Conservation (phyloP, 2,888 invertebrate species). For the Drosophila robusta region DNA sequence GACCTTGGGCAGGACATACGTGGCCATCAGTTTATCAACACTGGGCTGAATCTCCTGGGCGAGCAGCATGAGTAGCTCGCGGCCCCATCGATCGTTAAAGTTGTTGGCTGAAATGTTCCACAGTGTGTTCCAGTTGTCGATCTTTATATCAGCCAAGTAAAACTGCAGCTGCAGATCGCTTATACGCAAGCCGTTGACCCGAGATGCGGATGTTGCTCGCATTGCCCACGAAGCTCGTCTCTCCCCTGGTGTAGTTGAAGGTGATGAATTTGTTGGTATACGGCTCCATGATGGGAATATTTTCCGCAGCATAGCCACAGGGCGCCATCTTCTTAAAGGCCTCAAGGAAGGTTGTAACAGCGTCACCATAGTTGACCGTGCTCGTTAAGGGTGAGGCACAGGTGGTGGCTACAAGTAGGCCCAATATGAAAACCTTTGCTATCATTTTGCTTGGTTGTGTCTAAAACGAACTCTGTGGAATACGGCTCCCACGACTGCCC, state of each 20-base stretch:
- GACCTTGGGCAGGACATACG: conserved; percentile 33
- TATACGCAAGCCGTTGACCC: conserved; percentile 64
- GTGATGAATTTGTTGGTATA: conserved; percentile 30
- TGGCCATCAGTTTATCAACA: conserved; percentile 27
- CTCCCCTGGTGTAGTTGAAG: conserved; percentile 29
- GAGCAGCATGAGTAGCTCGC: conserved; percentile 40
- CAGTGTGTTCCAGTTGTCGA: conserved; percentile 63
- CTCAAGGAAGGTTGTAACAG: conserved; percentile 41
- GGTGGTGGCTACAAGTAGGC: conserved; percentile 31
- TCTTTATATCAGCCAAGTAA: conserved; percentile 57
- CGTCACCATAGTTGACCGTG: conserved; percentile 43
- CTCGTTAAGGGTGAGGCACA: conserved; percentile 23
- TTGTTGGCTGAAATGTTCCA: conserved; percentile 70
- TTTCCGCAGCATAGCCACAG: conserved; percentile 62
- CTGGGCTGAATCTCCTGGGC: conserved; percentile 58
- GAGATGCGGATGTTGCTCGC: conserved; percentile 59
- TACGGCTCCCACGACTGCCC: neutral
- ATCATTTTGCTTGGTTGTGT: conserved; percentile 35
- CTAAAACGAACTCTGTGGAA: conserved; percentile 7
- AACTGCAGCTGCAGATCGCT: conserved; percentile 58
- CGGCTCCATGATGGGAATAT: conserved; percentile 68
- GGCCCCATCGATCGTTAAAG: conserved; percentile 49
- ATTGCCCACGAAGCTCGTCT: conserved; percentile 56
- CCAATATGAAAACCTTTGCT: conserved; percentile 36
- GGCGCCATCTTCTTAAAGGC: conserved; percentile 67